Percentiles rank a stretch among this genome's conserved stretches.
These are phyloP conservation scores for Perognathus longimembris DNA, from an alignment of 2,113 vertebrate genomes.

Conservation along the genomic window DNA sequence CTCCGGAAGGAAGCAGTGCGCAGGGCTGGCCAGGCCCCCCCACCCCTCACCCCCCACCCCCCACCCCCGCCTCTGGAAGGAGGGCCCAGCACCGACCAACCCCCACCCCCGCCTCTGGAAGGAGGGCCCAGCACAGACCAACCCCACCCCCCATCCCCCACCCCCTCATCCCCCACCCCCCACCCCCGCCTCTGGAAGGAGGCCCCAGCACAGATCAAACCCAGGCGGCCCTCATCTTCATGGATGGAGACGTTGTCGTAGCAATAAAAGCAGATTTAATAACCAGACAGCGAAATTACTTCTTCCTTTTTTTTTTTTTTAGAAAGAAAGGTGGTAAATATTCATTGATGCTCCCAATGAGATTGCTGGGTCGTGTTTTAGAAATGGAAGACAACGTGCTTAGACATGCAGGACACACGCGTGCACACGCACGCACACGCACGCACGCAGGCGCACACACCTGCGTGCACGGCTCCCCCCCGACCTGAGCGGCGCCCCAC, in stretches of 20 bases:
- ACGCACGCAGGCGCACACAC: too few species aligned
- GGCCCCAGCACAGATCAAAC: fast-evolving
- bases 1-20: too few species aligned
- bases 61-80: fast-evolving
- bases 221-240: neutral
- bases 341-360: conserved; percentile 2
- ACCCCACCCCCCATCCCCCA: too few species aligned
- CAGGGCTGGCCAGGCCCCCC: too few species aligned
- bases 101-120: fast-evolving
- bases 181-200: fast-evolving
- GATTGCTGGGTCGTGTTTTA: neutral
- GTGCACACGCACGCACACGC: too few species aligned
- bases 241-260: neutral
- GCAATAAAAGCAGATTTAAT: conserved; percentile 78
- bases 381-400: neutral
- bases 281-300: conserved; percentile 58
- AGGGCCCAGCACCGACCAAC: fast-evolving
- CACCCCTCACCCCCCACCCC: too few species aligned
- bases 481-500: neutral
- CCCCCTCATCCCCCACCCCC: too few species aligned
- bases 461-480: too few species aligned
- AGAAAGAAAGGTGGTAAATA: neutral
- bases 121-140: fast-evolving
- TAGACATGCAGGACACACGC: fast-evolving
- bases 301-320: neutral